Percentiles rank a stretch among this genome's conserved stretches.
Evolutionary conservation across 1,140 invertebrate genomes (phyloP).

Genomic region (Drosophila lacertosa): DNA sequence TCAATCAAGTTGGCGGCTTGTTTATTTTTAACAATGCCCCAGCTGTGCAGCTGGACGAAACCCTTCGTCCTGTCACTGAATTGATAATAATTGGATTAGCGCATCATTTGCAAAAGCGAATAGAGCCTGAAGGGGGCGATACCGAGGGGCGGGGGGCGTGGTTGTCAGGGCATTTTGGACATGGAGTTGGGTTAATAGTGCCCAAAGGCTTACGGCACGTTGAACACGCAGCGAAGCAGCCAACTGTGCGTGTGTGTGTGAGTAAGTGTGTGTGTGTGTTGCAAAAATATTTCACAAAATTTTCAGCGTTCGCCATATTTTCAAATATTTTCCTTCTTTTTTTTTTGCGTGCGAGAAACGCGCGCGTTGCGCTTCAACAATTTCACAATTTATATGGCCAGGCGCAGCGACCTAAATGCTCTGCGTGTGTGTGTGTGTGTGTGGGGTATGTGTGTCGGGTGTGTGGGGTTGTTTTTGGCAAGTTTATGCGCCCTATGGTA

Average conservation of each 20-base stretch:
- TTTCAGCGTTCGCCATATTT: constrained; percentile 53
- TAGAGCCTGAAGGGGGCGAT: constrained; percentile 1
- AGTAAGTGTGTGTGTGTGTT: constrained; percentile 8
- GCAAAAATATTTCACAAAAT: constrained; percentile 70
- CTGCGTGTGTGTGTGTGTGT: constrained; percentile 6
- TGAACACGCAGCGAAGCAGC: constrained; percentile 66
- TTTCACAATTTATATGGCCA: constrained; percentile 75
- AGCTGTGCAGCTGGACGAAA: neutral
- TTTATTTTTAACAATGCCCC: constrained; percentile 69
- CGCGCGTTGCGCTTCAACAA: constrained; percentile 64
- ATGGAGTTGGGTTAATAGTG: constrained; percentile 59
- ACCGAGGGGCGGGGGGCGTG: neutral
- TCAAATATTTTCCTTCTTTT: too few relatives aligned
- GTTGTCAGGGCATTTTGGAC: constrained; percentile 28
- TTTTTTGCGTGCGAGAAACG: constrained; percentile 34
- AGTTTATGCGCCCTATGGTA: constrained; percentile 70
- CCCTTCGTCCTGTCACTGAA: constrained; percentile 68
- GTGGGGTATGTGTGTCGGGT: constrained; percentile 10
- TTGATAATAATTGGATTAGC: constrained; percentile 84
- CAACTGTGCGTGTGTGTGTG: constrained; percentile 34
- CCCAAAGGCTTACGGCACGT: constrained; percentile 71
- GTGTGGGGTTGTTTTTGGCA: constrained; percentile 40
- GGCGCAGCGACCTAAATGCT: constrained; percentile 68
- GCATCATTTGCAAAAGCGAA: constrained; percentile 50
- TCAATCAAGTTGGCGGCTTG: constrained; percentile 42